These are phyloP conservation scores for Turnix velox DNA, from an alignment of 2,113 vertebrate genomes.

Conservation along the genomic window DNA sequence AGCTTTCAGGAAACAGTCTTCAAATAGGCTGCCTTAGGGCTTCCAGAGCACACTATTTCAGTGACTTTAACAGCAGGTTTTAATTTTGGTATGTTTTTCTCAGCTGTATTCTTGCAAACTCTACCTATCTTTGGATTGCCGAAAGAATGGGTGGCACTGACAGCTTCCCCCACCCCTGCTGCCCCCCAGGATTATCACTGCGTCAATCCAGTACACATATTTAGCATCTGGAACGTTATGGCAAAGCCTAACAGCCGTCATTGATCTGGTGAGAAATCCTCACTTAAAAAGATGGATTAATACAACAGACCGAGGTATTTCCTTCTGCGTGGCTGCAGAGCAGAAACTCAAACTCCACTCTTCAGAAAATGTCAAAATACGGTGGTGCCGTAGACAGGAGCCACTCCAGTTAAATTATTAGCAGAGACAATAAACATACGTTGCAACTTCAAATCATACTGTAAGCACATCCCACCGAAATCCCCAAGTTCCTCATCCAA, in stretches of 20 bases:
- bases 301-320: not conserved
- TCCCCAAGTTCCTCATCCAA: not conserved
- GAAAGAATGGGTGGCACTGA: not conserved
- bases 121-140: not conserved
- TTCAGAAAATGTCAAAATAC: not conserved
- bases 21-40: not conserved
- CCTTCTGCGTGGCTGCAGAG: not conserved
- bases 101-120: not conserved
- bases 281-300: not conserved
- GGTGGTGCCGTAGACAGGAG: not conserved
- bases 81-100: not conserved
- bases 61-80: not conserved
- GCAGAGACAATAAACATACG: not conserved
- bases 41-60: fast-evolving
- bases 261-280: not conserved
- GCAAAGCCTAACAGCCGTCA: not conserved
- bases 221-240: not conserved
- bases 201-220: not conserved
- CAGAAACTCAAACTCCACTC: not conserved
- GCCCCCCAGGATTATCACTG: not conserved
- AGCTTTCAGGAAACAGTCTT: not conserved
- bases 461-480: not conserved
- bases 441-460: fast-evolving
- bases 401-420: not conserved
- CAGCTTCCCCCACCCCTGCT: not conserved